phyloP scores from a whole-genome alignment of 2,113 vertebrate genomes.

The Suricata suricatta region DNA sequence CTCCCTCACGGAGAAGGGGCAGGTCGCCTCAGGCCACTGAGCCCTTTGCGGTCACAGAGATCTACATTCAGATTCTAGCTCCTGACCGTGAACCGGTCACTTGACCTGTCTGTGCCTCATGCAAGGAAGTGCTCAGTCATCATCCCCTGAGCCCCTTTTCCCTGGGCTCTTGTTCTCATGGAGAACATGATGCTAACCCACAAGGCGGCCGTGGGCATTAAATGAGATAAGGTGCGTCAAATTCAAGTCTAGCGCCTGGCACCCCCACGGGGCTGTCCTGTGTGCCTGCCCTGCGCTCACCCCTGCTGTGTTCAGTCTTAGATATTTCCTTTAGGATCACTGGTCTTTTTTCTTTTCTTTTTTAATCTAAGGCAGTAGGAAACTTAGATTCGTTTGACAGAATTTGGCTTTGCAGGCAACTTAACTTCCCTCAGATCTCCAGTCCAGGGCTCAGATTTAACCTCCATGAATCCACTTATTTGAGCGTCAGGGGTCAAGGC shows the following conservation, averaged over 20 bases:
- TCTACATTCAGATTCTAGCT: neutral
- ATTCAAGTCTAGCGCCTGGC: neutral
- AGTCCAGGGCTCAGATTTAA: neutral
- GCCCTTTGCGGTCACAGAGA: neutral
- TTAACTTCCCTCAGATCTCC: neutral
- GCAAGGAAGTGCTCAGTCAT: neutral
- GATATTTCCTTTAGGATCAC: neutral
- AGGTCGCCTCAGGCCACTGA: neutral
- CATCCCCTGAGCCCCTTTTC: no score
- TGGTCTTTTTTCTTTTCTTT: neutral
- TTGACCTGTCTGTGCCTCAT: neutral
- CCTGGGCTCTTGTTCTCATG: neutral
- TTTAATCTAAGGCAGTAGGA: neutral
- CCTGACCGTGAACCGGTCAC: neutral
- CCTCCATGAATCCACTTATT: neutral
- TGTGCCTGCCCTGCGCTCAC: accelerated
- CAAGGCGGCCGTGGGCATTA: neutral
- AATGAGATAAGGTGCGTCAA: neutral
- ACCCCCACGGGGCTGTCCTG: accelerated
- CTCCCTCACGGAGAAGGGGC: accelerated
- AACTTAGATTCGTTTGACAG: neutral
- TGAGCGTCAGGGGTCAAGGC: neutral
- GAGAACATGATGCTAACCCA: neutral
- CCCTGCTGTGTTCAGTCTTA: neutral
- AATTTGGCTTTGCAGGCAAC: neutral